Conservation (phyloP, 2,113 vertebrate species). For the Solenodon paradoxus region DNA sequence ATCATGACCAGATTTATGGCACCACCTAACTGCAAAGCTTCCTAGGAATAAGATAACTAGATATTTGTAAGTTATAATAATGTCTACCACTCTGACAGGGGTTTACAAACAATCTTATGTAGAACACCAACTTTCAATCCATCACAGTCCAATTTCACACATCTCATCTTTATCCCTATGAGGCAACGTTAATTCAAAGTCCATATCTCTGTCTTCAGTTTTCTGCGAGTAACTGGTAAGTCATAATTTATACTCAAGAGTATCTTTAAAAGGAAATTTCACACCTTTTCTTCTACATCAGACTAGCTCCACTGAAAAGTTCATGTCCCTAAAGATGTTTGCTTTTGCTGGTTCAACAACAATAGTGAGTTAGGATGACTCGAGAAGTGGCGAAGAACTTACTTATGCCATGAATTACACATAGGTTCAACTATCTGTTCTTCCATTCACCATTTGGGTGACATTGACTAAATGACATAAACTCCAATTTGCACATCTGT, state of each 20-base stretch:
- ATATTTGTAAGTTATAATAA: neutral
- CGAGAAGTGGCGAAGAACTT: neutral
- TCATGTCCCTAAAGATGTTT: neutral
- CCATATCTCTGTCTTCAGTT: neutral
- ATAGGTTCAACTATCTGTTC: neutral
- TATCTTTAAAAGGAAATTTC: neutral
- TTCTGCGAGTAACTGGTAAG: neutral
- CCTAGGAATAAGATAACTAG: neutral
- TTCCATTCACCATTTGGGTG: neutral
- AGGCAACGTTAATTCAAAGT: neutral
- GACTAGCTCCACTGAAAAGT: neutral
- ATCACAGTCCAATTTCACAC: neutral
- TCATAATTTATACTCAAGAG: neutral
- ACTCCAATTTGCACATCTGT: neutral
- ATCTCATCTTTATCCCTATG: neutral
- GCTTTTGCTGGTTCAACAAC: neutral
- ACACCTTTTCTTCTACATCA: neutral
- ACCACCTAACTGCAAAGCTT: neutral
- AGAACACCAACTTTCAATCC: neutral
- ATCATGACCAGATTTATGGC: neutral
- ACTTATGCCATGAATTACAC: neutral
- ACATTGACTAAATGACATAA: neutral
- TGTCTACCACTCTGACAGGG: neutral
- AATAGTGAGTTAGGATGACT: neutral
- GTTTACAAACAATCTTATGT: neutral